Evolutionary conservation across 2,888 invertebrate genomes (phyloP).

Genomic region (Sussaba pulchella): DNA sequence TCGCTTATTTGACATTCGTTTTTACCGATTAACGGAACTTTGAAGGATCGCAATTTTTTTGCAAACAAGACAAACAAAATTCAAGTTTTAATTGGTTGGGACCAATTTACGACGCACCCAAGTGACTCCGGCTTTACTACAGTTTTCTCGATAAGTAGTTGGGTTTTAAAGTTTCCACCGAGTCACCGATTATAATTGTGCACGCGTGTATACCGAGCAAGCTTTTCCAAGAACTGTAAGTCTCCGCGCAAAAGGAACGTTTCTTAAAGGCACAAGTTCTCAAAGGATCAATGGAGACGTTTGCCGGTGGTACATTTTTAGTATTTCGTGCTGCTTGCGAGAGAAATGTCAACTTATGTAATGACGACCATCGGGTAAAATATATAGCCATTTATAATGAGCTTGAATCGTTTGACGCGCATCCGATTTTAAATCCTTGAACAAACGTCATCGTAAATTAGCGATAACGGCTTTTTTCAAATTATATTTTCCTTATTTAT

Average conservation of each 20-base stretch:
- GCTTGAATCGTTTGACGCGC: constrained; percentile 22
- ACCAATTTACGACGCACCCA: neutral
- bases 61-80: neutral
- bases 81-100: constrained; percentile 26
- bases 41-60: neutral
- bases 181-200: constrained; percentile 9
- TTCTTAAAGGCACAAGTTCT: neutral
- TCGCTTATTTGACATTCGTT: neutral
- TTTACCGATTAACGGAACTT: neutral
- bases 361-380: constrained; percentile 30
- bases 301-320: neutral
- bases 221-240: constrained; percentile 18
- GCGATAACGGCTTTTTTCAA: neutral
- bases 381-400: constrained; percentile 15
- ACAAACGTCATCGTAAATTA: neutral
- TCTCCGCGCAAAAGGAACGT: constrained; percentile 13
- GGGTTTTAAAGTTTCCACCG: neutral
- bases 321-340: constrained; percentile 13
- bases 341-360: constrained; percentile 25
- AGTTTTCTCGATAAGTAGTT: constrained; percentile 27
- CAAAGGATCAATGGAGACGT: constrained; percentile 29
- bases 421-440: neutral
- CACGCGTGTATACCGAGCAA: neutral
- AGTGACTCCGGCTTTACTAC: constrained; percentile 1
- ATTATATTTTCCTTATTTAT: too few relatives aligned